Conservation (phyloP, 2,797 vertebrate species). For the Mus spretus region DNA sequence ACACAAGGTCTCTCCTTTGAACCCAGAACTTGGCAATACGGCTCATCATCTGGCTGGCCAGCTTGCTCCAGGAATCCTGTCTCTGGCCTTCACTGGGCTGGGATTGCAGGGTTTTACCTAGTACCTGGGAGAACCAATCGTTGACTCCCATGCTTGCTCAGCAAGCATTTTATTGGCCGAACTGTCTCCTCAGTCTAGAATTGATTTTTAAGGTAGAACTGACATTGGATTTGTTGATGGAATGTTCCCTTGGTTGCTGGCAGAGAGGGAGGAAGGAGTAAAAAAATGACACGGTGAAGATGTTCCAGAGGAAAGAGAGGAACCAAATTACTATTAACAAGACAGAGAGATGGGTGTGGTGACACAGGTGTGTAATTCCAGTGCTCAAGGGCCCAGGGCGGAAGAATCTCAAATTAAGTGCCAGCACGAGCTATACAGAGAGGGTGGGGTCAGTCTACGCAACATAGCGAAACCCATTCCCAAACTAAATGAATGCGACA, state of each 20-base stretch:
- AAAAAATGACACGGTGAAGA: background rate
- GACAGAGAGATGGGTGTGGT: background rate
- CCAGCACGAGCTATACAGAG: background rate
- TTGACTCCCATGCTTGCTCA: background rate
- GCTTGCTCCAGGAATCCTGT: background rate
- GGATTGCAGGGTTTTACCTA: background rate
- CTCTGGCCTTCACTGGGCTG: background rate
- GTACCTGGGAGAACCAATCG: background rate
- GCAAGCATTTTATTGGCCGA: background rate
- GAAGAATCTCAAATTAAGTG: background rate
- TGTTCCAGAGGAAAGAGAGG: background rate
- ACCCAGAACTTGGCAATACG: background rate
- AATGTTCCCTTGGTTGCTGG: background rate
- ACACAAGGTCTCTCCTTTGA: background rate
- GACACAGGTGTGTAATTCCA: background rate
- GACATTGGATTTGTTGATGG: background rate
- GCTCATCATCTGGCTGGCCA: background rate
- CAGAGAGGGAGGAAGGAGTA: background rate
- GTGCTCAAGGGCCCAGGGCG: background rate
- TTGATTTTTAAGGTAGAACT: background rate
- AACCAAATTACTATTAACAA: background rate
- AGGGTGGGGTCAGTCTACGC: fast-evolving
- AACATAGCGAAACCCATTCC: too few relatives aligned
- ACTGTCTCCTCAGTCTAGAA: background rate
- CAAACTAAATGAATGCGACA: background rate